Percentiles rank a stretch among this genome's conserved stretches.
Evolutionary conservation across 2,797 vertebrate genomes (phyloP).

Genomic region (Poecilia picta): DNA sequence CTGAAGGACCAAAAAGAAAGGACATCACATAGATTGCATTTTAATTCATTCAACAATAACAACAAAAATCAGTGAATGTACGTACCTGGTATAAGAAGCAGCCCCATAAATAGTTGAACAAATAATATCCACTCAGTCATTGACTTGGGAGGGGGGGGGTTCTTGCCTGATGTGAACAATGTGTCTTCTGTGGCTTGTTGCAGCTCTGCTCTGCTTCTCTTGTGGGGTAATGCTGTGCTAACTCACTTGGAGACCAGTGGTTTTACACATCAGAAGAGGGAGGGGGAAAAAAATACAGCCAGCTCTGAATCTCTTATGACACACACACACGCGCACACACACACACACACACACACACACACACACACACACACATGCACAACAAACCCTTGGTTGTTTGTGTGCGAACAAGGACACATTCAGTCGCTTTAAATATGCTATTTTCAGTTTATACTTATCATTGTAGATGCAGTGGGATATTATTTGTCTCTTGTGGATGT

Average conservation of each 20-base stretch:
- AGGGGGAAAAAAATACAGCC: slow-evolving; percentile 3
- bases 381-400: slow-evolving; percentile 13
- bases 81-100: slow-evolving; percentile 71
- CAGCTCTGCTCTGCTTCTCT: slow-evolving; percentile 35
- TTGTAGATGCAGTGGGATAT: neutral
- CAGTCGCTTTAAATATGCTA: slow-evolving; percentile 5
- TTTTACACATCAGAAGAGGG: slow-evolving; percentile 9
- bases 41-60: rapidly evolving
- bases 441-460: neutral
- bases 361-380: neutral
- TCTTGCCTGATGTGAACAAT: slow-evolving; percentile 39
- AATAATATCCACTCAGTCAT: slow-evolving; percentile 52
- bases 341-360: neutral
- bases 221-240: slow-evolving; percentile 7
- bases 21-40: neutral
- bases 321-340: neutral
- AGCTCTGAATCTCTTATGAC: neutral
- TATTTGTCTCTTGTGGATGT: neutral
- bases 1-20: neutral
- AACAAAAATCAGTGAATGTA: neutral
- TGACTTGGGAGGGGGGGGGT: too few relatives aligned
- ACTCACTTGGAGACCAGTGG: slow-evolving; percentile 10
- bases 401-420: slow-evolving; percentile 14
- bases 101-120: slow-evolving; percentile 53
- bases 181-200: slow-evolving; percentile 28